Conservation (phyloP, 2,797 vertebrate genomes). For the Novumbra hubbsi region DNA sequence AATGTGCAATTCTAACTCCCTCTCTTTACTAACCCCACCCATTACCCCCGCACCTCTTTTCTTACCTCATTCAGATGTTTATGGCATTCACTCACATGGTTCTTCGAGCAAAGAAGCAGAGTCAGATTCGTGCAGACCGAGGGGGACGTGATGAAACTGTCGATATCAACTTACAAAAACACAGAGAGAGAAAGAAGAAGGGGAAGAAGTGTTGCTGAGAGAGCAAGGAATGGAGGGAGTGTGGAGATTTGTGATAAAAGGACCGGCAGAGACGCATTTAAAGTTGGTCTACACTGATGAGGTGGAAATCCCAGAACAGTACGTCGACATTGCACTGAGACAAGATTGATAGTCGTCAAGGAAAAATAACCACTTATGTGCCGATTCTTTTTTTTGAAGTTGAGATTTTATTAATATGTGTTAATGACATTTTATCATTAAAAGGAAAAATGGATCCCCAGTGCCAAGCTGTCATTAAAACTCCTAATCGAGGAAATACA, state of each 20-base stretch:
- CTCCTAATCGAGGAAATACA: conserved; percentile 35
- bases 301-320: conserved; percentile 23
- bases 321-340: conserved; percentile 45
- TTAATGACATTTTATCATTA: conserved; percentile 46
- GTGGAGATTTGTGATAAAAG: background rate
- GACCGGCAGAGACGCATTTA: background rate
- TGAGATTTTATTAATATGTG: conserved; percentile 20
- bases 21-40: background rate
- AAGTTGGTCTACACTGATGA: conserved; percentile 19
- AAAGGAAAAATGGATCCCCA: conserved; percentile 49
- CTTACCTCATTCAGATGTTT: conserved; percentile 77
- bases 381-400: conserved; percentile 29
- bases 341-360: conserved; percentile 12
- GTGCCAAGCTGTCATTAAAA: conserved; percentile 31
- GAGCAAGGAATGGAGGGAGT: background rate
- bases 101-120: conserved; percentile 80
- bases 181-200: conserved; percentile 73
- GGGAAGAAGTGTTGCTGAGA: conserved; percentile 77
- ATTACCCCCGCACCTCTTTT: background rate
- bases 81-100: conserved; percentile 83
- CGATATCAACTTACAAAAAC: conserved; percentile 76
- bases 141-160: conserved; percentile 79
- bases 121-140: conserved; percentile 71
- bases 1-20: background rate
- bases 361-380: conserved; percentile 53